Conservation (phyloP, 1,140 invertebrate species). For the Dendroctonus valens region DNA sequence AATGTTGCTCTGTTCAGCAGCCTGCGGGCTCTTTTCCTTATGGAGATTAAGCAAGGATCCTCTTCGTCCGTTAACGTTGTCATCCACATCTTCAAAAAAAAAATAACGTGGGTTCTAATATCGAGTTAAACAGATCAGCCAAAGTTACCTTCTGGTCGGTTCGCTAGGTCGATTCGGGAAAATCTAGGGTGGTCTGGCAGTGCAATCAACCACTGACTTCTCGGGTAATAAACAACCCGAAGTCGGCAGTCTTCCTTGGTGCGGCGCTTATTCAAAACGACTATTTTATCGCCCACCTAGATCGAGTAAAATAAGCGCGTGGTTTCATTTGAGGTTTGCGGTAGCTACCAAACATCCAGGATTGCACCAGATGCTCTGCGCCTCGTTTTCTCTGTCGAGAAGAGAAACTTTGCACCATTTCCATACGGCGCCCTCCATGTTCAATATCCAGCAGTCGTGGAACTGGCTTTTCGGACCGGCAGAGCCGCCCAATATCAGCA, state of each 20-base stretch:
- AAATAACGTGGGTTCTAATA: background rate
- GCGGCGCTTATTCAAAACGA: slow-evolving; percentile 58
- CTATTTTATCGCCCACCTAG: slow-evolving; percentile 63
- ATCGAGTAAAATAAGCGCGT: slow-evolving; percentile 16
- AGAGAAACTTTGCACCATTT: slow-evolving; percentile 79
- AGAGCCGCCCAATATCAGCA: slow-evolving; percentile 71
- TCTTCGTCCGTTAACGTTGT: slow-evolving; percentile 70
- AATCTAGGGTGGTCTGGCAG: slow-evolving; percentile 37
- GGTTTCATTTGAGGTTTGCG: too few species aligned
- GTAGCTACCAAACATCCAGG: slow-evolving; percentile 76
- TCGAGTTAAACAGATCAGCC: background rate
- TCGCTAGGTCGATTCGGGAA: slow-evolving; percentile 40
- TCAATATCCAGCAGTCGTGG: slow-evolving; percentile 64
- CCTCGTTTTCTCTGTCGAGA: slow-evolving; percentile 71
- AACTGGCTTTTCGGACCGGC: slow-evolving; percentile 58
- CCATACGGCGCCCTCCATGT: slow-evolving; percentile 67
- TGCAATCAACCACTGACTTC: slow-evolving; percentile 38
- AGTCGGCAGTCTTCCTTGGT: slow-evolving; percentile 52
- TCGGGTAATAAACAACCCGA: slow-evolving; percentile 44
- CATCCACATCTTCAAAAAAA: slow-evolving; percentile 57
- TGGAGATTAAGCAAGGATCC: slow-evolving; percentile 54
- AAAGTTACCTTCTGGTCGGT: slow-evolving; percentile 20
- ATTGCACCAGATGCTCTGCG: slow-evolving; percentile 89
- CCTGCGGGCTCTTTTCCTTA: background rate
- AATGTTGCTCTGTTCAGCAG: slow-evolving; percentile 36